Conservation (phyloP, 2,888 invertebrate species). For the Trissoscelio sp. region DNA sequence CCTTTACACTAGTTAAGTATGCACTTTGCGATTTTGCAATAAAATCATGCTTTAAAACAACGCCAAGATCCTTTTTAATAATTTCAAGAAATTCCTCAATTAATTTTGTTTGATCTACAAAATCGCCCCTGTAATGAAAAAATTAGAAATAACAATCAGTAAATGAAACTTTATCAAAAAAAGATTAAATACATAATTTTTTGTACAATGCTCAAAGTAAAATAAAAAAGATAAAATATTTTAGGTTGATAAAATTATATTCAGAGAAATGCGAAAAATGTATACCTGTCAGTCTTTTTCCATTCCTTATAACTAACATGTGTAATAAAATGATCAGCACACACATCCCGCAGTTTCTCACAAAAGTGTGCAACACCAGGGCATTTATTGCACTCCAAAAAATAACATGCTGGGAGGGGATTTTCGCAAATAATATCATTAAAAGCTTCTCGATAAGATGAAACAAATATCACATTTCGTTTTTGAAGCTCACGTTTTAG, state of each 20-base stretch:
- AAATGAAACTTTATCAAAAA: background rate
- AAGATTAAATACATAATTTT: background rate
- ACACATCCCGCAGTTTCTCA: constrained; percentile 16
- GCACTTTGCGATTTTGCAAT: background rate
- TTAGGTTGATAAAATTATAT: constrained; percentile 5
- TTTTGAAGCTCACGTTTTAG: constrained; percentile 19
- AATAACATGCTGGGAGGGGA: constrained; percentile 12
- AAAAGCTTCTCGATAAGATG: constrained; percentile 31
- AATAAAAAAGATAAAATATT: constrained; percentile 4
- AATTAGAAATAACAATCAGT: background rate
- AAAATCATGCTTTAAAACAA: constrained; percentile 4
- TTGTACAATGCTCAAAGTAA: constrained; percentile 5
- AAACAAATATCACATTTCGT: constrained; percentile 22
- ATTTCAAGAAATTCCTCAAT: background rate
- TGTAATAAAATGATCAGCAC: constrained; percentile 28
- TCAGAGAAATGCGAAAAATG: constrained; percentile 2
- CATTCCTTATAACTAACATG: constrained; percentile 3
- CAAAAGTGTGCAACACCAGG: constrained; percentile 28
- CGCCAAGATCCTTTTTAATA: background rate
- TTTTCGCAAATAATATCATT: constrained; percentile 37
- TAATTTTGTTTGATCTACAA: background rate
- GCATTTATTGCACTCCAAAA: constrained; percentile 30
- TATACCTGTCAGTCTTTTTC: constrained; percentile 2
- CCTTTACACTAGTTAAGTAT: background rate
- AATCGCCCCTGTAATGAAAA: background rate